Evolutionary conservation across 2,113 vertebrate species (phyloP).

Genomic region (Anas platyrhynchos): DNA sequence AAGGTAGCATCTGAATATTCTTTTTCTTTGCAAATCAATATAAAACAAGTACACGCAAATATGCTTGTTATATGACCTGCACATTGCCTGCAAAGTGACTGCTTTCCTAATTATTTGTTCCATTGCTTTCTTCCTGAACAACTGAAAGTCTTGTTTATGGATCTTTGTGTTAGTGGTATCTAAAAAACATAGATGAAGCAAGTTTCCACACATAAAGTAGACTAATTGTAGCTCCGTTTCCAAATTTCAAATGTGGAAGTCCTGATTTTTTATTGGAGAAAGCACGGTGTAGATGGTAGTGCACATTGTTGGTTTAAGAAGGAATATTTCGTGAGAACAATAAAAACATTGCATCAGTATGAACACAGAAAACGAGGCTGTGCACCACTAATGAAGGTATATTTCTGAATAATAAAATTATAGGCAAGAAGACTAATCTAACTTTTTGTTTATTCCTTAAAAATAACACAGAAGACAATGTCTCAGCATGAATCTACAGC

Average conservation of each 20-base stretch:
- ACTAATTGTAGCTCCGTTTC: neutral
- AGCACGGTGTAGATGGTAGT: neutral
- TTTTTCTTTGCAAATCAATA: neutral
- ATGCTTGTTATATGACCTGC: fast-evolving
- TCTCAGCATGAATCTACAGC: neutral
- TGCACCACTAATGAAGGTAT: neutral
- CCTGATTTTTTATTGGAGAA: neutral
- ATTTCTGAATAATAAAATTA: neutral
- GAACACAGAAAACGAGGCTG: neutral
- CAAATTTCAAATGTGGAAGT: neutral
- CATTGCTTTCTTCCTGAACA: neutral
- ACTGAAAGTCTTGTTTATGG: neutral
- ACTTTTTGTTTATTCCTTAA: neutral
- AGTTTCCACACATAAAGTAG: neutral
- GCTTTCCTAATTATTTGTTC: neutral
- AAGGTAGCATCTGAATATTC: neutral
- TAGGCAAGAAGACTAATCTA: neutral
- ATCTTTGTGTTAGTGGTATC: neutral
- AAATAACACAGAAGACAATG: neutral
- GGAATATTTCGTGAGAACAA: neutral
- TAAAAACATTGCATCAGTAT: neutral
- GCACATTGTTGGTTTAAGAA: neutral
- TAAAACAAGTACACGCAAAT: neutral
- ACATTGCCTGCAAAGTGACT: neutral
- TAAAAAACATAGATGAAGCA: neutral